Conservation (phyloP, 2,113 vertebrate species). For the Pollachius pollachius region DNA sequence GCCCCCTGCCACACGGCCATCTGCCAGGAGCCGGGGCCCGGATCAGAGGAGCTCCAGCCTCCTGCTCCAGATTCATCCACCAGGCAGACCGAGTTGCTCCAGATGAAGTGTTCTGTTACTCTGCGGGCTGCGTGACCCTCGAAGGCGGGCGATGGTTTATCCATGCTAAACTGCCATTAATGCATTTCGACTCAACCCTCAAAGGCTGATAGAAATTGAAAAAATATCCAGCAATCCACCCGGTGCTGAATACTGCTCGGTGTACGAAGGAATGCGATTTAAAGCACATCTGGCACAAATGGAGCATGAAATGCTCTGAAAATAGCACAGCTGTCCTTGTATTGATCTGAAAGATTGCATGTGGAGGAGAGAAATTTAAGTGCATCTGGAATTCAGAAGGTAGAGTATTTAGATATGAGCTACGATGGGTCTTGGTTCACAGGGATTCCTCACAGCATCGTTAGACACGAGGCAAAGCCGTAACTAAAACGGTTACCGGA, state of each 20-base stretch:
- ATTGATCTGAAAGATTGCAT: constrained; percentile 51
- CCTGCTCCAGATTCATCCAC: constrained; percentile 48
- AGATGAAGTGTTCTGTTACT: constrained; percentile 53
- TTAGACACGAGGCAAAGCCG: no score
- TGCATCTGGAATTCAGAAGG: not conserved
- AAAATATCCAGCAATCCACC: constrained; percentile 45
- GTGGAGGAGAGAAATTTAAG: constrained; percentile 16
- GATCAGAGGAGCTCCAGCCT: constrained; percentile 58
- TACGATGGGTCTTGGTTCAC: no score
- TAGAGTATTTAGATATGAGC: not conserved
- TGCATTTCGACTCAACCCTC: constrained; percentile 30
- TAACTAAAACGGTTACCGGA: no score
- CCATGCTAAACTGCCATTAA: constrained; percentile 51
- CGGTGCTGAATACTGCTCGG: constrained; percentile 39
- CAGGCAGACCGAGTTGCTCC: constrained; percentile 55
- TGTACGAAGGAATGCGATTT: constrained; percentile 37
- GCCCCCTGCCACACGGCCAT: constrained; percentile 71
- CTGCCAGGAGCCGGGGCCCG: constrained; percentile 48
- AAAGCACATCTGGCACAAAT: constrained; percentile 62
- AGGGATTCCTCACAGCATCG: no score
- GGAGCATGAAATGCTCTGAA: constrained; percentile 59
- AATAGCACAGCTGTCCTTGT: constrained; percentile 53
- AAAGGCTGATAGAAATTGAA: constrained; percentile 23
- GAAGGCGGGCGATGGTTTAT: constrained; percentile 42
- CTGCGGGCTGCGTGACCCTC: constrained; percentile 58